phyloP scores from a whole-genome alignment of 1,140 invertebrate genomes.

The Anastrepha ludens region DNA sequence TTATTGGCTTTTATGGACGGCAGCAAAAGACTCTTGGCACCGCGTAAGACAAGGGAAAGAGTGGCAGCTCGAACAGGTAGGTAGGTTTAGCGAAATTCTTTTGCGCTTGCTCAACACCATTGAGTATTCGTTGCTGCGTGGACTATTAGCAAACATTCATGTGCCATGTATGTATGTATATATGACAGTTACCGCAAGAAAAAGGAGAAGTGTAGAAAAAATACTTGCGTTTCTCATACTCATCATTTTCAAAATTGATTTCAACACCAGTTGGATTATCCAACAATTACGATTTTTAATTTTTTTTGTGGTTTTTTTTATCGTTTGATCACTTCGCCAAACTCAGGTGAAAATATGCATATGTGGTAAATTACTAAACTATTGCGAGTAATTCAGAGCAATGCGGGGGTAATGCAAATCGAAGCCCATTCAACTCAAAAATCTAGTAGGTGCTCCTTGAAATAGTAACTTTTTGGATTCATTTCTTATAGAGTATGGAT shows the following conservation, averaged over 20 bases:
- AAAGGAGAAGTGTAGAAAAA: neutral
- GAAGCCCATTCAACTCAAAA: too few species aligned
- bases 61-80: slow-evolving; percentile 4
- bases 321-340: neutral
- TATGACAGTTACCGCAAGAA: neutral
- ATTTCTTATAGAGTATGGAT: too few species aligned
- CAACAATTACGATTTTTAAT: slow-evolving; percentile 54
- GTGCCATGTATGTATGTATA: neutral
- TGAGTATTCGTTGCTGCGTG: neutral
- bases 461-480: too few species aligned
- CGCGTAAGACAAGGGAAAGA: neutral
- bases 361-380: too few species aligned
- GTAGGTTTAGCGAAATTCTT: neutral
- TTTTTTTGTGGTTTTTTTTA: neutral
- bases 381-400: too few species aligned
- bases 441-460: too few species aligned
- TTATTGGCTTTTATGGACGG: slow-evolving; percentile 67
- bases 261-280: slow-evolving; percentile 70
- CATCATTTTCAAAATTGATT: slow-evolving; percentile 75
- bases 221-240: slow-evolving; percentile 70
- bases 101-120: neutral
- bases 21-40: neutral
- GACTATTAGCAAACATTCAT: too few species aligned
- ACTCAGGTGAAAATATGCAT: too few species aligned
- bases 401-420: too few species aligned